Evolutionary conservation across 2,888 invertebrate genomes (phyloP), one percentile per base, ranked within the genome.

Genomic region (Morpho achilles): DNA sequence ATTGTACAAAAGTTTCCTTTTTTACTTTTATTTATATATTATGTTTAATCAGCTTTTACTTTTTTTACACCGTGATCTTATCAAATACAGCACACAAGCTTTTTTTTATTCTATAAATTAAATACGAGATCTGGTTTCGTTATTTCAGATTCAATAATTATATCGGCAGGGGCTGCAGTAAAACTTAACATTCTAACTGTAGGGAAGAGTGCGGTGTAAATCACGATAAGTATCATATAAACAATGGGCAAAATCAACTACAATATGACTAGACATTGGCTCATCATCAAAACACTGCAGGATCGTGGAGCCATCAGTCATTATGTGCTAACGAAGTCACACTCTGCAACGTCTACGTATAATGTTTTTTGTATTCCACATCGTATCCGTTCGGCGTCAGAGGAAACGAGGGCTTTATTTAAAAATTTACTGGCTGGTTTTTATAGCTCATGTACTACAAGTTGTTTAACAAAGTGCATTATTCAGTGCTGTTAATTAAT

Each of bases 371-470:
- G 76, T 79, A 74, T 73, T 75, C 72, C 68, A 65, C 68, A 67
- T 66, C 70, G 72, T 76, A 76, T 80, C 76, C 82, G 84, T 77
- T 73, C 69, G 66, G 66, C 65, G 73, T 70, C 69, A 74, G 80
- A 84, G 84, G 86, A 87, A 87, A 84, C 82, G 74, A 73, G 80
- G 78, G 80, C 68, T 76, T 72, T 72, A 77, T 80, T 77, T 81
- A 74, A 79, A 77, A 74, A 67, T 74, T 74, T 72, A 74, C 75
- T 73, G 70, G 67, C 69, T 67, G 48, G 59, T 59, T 69, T 67
- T 69, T 67, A 65, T 65, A 60, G 49, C 49, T 47, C 52, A 55
- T 50, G 53, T 56, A 49, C 48, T 22, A 50, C 47, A 54, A 51
- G 50, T 42, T 44, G 50, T 53, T 59, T 51, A 54, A 56, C 59